Base-by-base conservation (phyloP, 92 coral and sea anemone species). In the Parazoanthus darwini region DNA sequence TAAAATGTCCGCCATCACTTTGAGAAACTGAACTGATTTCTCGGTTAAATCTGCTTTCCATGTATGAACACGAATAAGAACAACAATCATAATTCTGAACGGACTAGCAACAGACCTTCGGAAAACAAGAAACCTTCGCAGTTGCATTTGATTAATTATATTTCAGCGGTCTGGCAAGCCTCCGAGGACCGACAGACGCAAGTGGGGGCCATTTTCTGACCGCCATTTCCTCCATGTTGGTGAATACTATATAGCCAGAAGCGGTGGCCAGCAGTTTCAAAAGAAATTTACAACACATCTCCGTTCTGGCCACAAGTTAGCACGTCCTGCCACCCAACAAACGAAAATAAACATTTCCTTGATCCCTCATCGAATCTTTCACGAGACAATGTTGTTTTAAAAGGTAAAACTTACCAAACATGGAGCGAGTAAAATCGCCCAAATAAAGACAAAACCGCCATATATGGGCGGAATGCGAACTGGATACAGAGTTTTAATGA, bases 361-460 rank as follows among this genome's bases (percentile, higher is more conserved):
- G 38, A 74, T 33, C 68, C 68, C n/a, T 72, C 37, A 29, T 46
- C 75, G 87, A 84, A 16, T 37, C 43, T 71, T 75, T 44, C 59
- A 37, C 46, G 29, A 76, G 79, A 39, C 79, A 70, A 84, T 46
- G 66, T 84, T 84, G 68, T 84, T 84, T 84, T 78, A 86, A 76
- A 86, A 86, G 81, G 82, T 58, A 86, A 78, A 86, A 76, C 81
- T 90, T 88, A 77, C 93, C 93, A 91, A 91, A 91, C 79, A 91
- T 91, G 93, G 93, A 70, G 91, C 77, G 92, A 82, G 80, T 81
- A 87, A 81, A 79, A 90, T 91, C 81, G 63, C 85, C 99, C 99
- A 95, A 95, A 97, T 90, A 95, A 92, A 96, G 99, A 92, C 98
- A 97, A 90, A 80, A 92, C 90, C 89, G 96, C 99, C 99, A 91